Conservation (phyloP, 2,888 invertebrate genomes). For the Andrena minutula region DNA sequence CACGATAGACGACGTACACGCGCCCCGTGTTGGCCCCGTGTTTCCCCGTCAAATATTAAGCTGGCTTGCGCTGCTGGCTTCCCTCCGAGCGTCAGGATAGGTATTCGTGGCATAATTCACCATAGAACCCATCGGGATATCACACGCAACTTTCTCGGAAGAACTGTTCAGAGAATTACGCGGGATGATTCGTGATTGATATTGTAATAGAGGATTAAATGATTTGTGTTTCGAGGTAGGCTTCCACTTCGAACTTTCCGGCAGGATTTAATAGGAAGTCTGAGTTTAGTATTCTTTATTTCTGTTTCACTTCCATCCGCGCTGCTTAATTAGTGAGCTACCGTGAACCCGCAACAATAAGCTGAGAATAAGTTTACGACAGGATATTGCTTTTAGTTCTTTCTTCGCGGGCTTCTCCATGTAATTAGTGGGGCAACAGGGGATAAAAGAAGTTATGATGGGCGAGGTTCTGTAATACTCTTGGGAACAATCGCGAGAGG, state of each 20-base stretch:
- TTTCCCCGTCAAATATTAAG: slow-evolving; percentile 49
- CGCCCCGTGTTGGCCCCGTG: slow-evolving; percentile 31
- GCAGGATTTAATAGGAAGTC: too few relatives aligned
- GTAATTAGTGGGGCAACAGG: not conserved
- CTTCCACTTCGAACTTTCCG: too few relatives aligned
- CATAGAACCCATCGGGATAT: not conserved
- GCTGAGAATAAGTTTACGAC: not conserved
- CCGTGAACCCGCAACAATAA: not conserved
- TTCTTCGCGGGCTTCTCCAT: not conserved
- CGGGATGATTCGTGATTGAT: too few relatives aligned
- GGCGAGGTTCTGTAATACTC: slow-evolving; percentile 3
- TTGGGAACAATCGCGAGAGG: slow-evolving; percentile 19
- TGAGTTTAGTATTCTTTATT: too few relatives aligned
- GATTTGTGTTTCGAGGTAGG: too few relatives aligned
- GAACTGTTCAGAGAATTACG: too few relatives aligned
- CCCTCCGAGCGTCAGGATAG: not conserved
- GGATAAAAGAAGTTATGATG: not conserved
- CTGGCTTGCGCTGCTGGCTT: slow-evolving; percentile 25
- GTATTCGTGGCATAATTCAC: not conserved
- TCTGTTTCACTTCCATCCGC: too few relatives aligned
- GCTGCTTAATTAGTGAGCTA: not conserved
- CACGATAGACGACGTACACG: slow-evolving; percentile 38
- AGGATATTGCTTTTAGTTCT: not conserved
- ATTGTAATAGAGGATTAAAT: too few relatives aligned
- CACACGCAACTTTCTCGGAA: too few relatives aligned